Base-by-base conservation (phyloP, 2,888 invertebrate genomes). In the Harmothoe impar region DNA sequence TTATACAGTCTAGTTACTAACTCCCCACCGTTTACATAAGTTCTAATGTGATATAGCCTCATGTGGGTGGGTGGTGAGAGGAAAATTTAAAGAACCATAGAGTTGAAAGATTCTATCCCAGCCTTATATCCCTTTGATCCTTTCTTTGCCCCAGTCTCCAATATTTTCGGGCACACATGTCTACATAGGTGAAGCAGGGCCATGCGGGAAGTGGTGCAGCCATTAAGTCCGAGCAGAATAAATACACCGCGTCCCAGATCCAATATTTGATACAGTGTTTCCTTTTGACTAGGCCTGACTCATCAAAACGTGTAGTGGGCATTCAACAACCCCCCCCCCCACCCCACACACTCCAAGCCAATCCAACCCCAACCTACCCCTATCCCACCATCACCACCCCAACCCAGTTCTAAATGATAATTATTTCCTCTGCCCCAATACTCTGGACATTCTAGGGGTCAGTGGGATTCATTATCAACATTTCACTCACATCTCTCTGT, bases 231-330 rank as follows among this genome's bases (percentile, higher is more conserved):
- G 15, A 15, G 20, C 35, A 31, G 84, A 84, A 51, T 51, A 84
- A 84, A 84, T 84, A 84, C 29, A 23, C n/a, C 43, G 84, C 51
- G 84, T 29, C 29, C 84, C 43, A 84, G 33, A 84, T 84, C 33
- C 84, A 84, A 84, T 84, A 84, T 84, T 84, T 84, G 84, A 84
- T 84, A 84, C 84, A 84, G 43, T 84, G 51, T 51, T 84, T 84
- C 84, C 84, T 43, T 84, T 84, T 84, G 84, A 84, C 84, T 35
- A 84, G 0, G 43, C 43, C 43, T 84, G 84, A 84, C 84, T 84
- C 84, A 84, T 84, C 84, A 51, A 43, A 84, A 84, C 51, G 23
- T 84, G 43, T 31, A 84, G 84, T 84, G 84, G 84, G 84, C 84
- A 84, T 84, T 72, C 72, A 72, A 43, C 43, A 43, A 43, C 43